These are phyloP conservation scores for Tachina grossa DNA, from an alignment of 2,888 invertebrate genomes.

Conservation along the genomic window DNA sequence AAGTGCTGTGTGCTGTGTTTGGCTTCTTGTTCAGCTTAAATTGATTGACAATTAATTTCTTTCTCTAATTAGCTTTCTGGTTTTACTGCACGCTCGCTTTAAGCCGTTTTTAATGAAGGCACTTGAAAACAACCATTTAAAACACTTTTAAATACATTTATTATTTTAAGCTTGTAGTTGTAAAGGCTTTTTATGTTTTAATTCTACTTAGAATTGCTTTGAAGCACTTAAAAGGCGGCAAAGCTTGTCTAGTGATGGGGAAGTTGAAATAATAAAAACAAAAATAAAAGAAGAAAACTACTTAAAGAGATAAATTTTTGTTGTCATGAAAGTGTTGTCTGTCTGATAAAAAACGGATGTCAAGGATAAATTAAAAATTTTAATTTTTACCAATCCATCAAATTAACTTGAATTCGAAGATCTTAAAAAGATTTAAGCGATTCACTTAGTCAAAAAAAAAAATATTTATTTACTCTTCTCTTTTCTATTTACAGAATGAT, in stretches of 20 bases:
- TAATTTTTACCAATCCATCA: too few species aligned
- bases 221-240: slow-evolving; percentile 5
- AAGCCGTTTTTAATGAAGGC: slow-evolving; percentile 5
- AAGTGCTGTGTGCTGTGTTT: background rate
- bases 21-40: slow-evolving; percentile 14
- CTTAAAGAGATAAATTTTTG: background rate
- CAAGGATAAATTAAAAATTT: too few species aligned
- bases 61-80: slow-evolving; percentile 28
- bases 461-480: slow-evolving; percentile 21
- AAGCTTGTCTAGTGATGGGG: background rate
- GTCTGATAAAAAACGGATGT: too few species aligned
- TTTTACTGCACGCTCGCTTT: background rate
- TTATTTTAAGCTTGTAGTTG: background rate
- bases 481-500: slow-evolving; percentile 57
- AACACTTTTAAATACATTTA: slow-evolving; percentile 20
- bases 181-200: background rate
- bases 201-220: slow-evolving; percentile 15
- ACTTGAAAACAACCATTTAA: slow-evolving; percentile 10
- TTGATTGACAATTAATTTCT: slow-evolving; percentile 58
- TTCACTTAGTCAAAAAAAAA: too few species aligned
- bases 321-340: background rate
- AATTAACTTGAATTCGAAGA: too few species aligned
- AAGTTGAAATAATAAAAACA: too few species aligned
- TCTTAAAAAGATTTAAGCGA: too few species aligned
- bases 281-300: background rate